phyloP scores from a whole-genome alignment of 2,797 vertebrate genomes.

The Chiloscyllium punctatum region DNA sequence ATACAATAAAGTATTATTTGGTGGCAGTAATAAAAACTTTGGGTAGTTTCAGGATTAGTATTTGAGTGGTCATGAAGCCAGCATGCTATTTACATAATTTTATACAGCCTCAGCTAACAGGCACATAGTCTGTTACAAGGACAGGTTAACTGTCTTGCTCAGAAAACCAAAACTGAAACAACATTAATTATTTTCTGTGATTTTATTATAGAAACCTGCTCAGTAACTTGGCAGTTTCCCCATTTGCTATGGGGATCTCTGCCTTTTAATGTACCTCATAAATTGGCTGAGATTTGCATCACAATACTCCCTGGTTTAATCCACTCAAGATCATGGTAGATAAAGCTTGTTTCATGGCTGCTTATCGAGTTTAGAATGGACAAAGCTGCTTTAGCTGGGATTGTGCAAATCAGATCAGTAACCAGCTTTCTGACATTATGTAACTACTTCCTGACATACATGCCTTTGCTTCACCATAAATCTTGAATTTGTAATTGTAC shows the following conservation, averaged over 20 bases:
- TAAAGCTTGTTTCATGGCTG: conserved; percentile 35
- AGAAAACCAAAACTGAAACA: conserved; percentile 14
- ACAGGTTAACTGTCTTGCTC: not conserved
- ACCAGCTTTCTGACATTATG: not conserved
- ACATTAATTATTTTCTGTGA: not conserved
- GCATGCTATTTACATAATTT: not conserved
- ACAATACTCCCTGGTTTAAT: conserved; percentile 2
- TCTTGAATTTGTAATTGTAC: not conserved
- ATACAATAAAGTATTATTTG: not conserved
- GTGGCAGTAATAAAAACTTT: not conserved
- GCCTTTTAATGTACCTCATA: not conserved
- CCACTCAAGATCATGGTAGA: conserved; percentile 29
- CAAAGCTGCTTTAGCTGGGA: conserved; percentile 36
- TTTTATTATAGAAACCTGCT: not conserved
- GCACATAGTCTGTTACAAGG: not conserved
- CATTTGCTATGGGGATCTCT: not conserved
- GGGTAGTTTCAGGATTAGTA: not conserved
- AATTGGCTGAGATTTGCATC: conserved; percentile 28
- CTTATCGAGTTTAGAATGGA: conserved; percentile 27
- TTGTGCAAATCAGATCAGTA: conserved; percentile 35
- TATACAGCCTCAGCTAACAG: not conserved
- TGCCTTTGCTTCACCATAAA: not conserved
- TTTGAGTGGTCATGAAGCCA: not conserved
- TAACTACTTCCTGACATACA: not conserved
- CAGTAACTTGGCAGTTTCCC: not conserved